phyloP scores from a whole-genome alignment of 2,797 vertebrate genomes.

The Ceyx erithaca region DNA sequence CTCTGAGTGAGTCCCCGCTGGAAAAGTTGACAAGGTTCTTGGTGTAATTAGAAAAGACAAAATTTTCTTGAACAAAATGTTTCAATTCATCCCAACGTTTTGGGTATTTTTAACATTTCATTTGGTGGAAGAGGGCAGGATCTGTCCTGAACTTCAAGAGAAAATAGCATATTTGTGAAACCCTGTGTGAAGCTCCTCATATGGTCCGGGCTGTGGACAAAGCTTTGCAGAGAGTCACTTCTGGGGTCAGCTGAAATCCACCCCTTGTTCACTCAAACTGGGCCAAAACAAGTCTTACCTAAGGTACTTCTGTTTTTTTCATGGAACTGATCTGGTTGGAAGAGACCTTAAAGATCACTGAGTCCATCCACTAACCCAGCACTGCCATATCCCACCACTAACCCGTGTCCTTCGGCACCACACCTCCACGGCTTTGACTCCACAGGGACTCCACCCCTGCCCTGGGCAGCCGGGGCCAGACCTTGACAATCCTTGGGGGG shows the following conservation, averaged over 20 bases:
- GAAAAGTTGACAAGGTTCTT: background rate
- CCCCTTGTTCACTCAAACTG: background rate
- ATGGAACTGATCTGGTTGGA: background rate
- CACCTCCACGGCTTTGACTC: no score
- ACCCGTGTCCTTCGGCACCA: no score
- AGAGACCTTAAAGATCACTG: background rate
- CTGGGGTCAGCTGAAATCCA: background rate
- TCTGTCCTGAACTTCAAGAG: background rate
- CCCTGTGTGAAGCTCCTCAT: background rate
- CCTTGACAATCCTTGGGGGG: no score
- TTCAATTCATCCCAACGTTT: background rate
- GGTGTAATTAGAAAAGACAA: background rate
- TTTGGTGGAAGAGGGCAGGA: background rate
- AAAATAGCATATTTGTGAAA: background rate
- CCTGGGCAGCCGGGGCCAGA: no score
- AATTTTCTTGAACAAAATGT: background rate
- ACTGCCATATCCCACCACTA: no score
- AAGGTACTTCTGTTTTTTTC: background rate
- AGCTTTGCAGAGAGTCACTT: rapidly evolving
- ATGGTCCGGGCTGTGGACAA: background rate
- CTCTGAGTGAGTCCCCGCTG: background rate
- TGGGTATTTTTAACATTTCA: background rate
- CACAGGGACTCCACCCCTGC: no score
- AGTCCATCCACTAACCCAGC: no score
- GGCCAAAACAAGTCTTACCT: background rate